Evolutionary conservation across 2,113 vertebrate genomes (phyloP).

Genomic region (Heterotis niloticus): DNA sequence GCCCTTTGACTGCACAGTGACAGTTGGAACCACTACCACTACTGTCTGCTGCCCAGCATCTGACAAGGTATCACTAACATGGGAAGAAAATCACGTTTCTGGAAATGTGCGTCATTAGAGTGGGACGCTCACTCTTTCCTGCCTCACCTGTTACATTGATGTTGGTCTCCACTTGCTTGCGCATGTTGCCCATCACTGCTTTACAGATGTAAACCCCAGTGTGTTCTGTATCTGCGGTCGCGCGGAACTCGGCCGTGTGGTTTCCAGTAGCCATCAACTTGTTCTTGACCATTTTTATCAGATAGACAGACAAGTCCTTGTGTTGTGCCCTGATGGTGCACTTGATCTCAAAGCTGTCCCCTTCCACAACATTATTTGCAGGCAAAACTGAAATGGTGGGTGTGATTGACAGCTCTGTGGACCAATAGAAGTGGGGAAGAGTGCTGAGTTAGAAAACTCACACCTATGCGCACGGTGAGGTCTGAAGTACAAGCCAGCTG

Average conservation of each 20-base stretch:
- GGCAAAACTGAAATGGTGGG: conserved; percentile 47
- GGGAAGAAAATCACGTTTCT: no score
- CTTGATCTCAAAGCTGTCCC: conserved; percentile 49
- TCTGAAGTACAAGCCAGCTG: neutral
- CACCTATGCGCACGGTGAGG: neutral
- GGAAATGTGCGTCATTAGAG: no score
- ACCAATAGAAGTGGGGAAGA: conserved; percentile 32
- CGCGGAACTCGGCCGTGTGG: conserved; percentile 26
- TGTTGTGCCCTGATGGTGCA: conserved; percentile 28
- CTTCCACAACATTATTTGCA: conserved; percentile 49
- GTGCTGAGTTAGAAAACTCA: neutral
- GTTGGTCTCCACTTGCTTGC: conserved; percentile 12
- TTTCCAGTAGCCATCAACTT: conserved; percentile 9
- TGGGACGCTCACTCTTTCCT: no score
- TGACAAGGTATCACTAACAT: no score
- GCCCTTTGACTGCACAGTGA: no score
- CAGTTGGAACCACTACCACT: no score
- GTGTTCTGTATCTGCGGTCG: conserved; percentile 25
- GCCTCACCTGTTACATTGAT: conserved; percentile 58
- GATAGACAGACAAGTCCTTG: neutral
- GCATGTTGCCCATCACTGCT: neutral
- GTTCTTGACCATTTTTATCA: conserved; percentile 43
- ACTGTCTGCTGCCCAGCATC: no score
- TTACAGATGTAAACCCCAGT: conserved; percentile 49
- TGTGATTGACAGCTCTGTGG: conserved; percentile 46